Base-by-base conservation (phyloP, 2,797 vertebrate genomes). In the Anguilla pacifica region DNA sequence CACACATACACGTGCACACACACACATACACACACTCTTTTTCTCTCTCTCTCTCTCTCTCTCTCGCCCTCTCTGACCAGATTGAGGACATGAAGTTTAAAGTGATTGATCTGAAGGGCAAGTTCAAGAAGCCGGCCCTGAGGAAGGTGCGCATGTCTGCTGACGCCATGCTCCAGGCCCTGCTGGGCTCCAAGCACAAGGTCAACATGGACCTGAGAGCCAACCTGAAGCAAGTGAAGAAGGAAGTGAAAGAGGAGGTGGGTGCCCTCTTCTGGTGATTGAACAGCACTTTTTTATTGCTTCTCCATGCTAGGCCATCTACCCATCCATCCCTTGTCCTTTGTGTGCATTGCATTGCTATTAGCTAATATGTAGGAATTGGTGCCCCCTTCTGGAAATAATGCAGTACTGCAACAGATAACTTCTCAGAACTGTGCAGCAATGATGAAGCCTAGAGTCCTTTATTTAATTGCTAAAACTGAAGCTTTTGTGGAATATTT, bases 161-260 rank as follows among this genome's bases (percentile, higher is more conserved):
- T 13, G 92, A 92, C 6, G 91, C 89, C 70, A 90, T 92, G 92
- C 89, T 92, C 49, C 88, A 90, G 51, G 92, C 92, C 28, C 88
- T 92, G 17, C 88, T 91, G 51, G 92, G 91, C 67, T 89, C 88
- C 51, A 91, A 91, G 43, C 86, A 85, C 70, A 92, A 91, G 84
- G 91, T 89, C n/a, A 91, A 89, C 9, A 10, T 92, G 86, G 92
- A 92, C 55, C 88, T 92, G 59, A 92, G 90, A 84, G 89, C 90
- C 64, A 92, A 90, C 84, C 86, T 92, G 51, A 92, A 92, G 82
- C 91, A 91, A 25, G 92, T 92, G 46, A 92, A 89, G 83, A 92
- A 92, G 85, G 92, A 92, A 72, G 92, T 91, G 10, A 87, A 92
- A 91, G 90, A 90, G 90, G 87, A 83, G 79, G 83, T 82, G 79